These are phyloP conservation scores for Hyaena hyaena DNA, from an alignment of 2,113 vertebrate genomes.

Conservation along the genomic window DNA sequence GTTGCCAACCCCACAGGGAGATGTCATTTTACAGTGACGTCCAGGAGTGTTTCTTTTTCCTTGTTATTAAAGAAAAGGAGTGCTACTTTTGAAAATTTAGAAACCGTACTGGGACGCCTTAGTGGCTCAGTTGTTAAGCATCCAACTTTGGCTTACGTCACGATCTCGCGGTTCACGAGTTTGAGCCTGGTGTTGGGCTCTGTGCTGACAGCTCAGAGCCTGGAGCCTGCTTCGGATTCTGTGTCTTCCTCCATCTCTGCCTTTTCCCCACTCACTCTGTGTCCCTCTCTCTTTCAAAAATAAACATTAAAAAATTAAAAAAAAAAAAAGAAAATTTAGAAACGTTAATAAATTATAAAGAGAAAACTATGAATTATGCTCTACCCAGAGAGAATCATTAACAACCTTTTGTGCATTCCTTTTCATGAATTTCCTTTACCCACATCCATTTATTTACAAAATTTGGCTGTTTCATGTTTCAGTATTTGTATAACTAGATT, in stretches of 20 bases:
- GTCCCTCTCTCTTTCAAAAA: too few relatives aligned
- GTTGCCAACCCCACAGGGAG: background rate
- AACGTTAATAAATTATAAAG: background rate
- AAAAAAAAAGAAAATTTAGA: background rate
- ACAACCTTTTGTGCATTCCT: background rate
- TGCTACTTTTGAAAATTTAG: background rate
- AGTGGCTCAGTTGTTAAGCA: too few relatives aligned
- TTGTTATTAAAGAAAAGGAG: conserved; percentile 16
- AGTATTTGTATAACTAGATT: background rate
- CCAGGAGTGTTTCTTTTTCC: background rate
- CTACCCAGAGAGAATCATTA: background rate
- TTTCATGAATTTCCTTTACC: background rate
- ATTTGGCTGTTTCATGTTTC: background rate
- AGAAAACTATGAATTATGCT: background rate
- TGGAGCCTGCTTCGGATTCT: too few relatives aligned
- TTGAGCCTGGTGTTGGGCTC: too few relatives aligned
- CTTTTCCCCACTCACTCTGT: too few relatives aligned
- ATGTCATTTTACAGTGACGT: background rate
- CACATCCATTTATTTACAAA: background rate
- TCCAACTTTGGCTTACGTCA: too few relatives aligned
- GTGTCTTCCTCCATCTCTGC: too few relatives aligned
- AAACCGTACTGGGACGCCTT: background rate
- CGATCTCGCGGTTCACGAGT: too few relatives aligned
- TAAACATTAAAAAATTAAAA: too few relatives aligned
- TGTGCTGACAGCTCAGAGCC: too few relatives aligned